Evolutionary conservation across 2,888 invertebrate species (phyloP).

Genomic region (Stomorhina lunata): DNA sequence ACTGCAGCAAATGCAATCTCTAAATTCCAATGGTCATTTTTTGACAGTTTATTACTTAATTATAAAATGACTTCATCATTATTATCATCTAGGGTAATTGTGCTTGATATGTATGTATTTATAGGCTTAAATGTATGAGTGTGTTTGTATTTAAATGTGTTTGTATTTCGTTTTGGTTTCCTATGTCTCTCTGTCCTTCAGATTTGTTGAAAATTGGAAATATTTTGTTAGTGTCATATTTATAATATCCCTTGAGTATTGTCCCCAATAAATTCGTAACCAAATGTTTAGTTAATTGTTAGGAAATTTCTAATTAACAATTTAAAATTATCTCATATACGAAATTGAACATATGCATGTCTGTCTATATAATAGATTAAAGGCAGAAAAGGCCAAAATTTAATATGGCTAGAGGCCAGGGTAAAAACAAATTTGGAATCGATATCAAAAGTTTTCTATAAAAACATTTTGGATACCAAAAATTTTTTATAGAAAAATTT

Average conservation of each 20-base stretch:
- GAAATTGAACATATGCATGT: constrained; percentile 19
- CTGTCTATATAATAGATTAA: background rate
- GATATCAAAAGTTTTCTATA: background rate
- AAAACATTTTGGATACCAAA: too few species aligned
- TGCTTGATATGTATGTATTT: constrained; percentile 15
- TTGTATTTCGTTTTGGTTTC: background rate
- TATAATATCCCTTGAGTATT: constrained; percentile 55
- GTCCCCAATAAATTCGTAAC: constrained; percentile 23
- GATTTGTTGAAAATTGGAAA: constrained; percentile 35
- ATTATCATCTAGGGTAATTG: constrained; percentile 31
- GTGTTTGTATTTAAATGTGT: too few species aligned
- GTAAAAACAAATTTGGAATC: too few species aligned
- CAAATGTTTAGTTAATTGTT: constrained; percentile 66
- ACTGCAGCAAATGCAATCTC: constrained; percentile 50
- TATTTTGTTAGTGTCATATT: constrained; percentile 61
- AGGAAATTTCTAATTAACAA: constrained; percentile 65
- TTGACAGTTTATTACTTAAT: constrained; percentile 67
- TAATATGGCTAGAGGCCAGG: background rate
- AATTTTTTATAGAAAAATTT: too few species aligned
- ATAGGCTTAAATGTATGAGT: background rate
- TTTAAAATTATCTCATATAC: constrained; percentile 61
- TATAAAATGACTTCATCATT: constrained; percentile 63
- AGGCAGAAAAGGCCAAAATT: background rate
- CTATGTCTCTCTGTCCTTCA: background rate
- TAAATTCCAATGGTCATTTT: constrained; percentile 62